These are phyloP conservation scores for Gymnosoma rotundatum DNA, from an alignment of 2,888 invertebrate genomes.

Conservation along the genomic window DNA sequence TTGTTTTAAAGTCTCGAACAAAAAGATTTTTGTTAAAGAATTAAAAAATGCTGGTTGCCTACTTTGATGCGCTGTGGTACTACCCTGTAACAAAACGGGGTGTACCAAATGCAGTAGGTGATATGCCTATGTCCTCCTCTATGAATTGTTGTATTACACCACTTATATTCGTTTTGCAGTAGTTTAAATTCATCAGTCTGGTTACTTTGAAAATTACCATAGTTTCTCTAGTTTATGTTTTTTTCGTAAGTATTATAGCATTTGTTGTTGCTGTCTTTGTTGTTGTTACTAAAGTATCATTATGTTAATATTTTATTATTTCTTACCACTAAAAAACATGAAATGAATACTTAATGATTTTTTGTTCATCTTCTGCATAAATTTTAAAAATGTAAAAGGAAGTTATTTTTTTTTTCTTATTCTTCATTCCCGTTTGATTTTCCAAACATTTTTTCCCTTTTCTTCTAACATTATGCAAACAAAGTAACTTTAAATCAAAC, in stretches of 20 bases:
- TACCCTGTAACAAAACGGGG: too few relatives aligned
- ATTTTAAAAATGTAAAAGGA: constrained; percentile 58
- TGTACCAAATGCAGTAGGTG: too few relatives aligned
- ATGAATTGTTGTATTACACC: not conserved
- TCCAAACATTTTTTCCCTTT: not conserved
- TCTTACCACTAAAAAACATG: constrained; percentile 66
- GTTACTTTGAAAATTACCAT: constrained; percentile 12
- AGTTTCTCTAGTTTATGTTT: constrained; percentile 14
- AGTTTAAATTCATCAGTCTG: constrained; percentile 11
- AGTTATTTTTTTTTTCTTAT: constrained; percentile 52
- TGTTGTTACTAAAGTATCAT: constrained; percentile 65
- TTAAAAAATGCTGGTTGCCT: too few relatives aligned
- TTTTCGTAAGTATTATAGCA: constrained; percentile 33
- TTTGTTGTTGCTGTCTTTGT: constrained; percentile 35
- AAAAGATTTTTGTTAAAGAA: too few relatives aligned
- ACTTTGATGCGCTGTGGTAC: too few relatives aligned
- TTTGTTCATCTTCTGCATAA: constrained; percentile 45
- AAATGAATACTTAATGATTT: constrained; percentile 66
- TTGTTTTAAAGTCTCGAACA: too few relatives aligned
- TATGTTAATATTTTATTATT: constrained; percentile 71
- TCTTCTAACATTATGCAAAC: constrained; percentile 55
- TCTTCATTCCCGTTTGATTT: constrained; percentile 16
- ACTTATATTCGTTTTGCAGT: not conserved
- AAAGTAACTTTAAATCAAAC: constrained; percentile 56
- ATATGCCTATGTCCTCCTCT: too few relatives aligned